phyloP scores from a whole-genome alignment of 2,113 vertebrate species.

The Capricornis sumatraensis region DNA sequence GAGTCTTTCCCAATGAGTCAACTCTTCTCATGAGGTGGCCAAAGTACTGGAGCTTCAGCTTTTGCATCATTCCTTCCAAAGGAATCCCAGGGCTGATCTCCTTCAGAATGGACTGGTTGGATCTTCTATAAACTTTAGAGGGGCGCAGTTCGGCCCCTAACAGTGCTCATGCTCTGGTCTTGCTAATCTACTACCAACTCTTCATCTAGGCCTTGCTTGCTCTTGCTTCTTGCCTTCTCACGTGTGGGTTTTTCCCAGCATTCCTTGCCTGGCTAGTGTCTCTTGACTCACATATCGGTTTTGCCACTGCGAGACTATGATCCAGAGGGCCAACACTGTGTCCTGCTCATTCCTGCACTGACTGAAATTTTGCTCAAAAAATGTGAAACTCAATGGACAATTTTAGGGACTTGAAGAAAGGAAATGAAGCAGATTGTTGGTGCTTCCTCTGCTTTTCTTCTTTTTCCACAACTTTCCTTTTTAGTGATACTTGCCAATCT shows the following conservation, averaged over 20 bases:
- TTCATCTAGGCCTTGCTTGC: not conserved
- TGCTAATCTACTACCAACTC: not conserved
- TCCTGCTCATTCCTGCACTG: not conserved
- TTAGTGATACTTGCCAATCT: not conserved
- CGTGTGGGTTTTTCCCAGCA: not conserved
- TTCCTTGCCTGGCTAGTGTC: not conserved
- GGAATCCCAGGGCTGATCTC: not conserved
- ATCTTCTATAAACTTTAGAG: not conserved
- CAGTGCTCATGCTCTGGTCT: not conserved
- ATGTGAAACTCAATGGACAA: not conserved
- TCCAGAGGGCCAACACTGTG: not conserved
- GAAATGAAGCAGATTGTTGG: not conserved
- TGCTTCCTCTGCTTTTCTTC: not conserved
- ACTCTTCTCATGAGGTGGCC: too few relatives aligned
- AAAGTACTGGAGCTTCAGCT: too few relatives aligned
- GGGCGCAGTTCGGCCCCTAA: not conserved
- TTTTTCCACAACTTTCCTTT: not conserved
- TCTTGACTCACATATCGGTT: not conserved
- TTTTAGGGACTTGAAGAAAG: not conserved
- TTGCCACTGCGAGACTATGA: not conserved
- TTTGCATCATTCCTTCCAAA: not conserved
- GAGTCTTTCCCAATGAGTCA: too few relatives aligned
- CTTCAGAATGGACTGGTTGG: not conserved
- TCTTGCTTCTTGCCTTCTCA: not conserved
- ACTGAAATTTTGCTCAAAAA: not conserved